phyloP scores from a whole-genome alignment of 2,888 invertebrate species.

The Cloeon dipterum region DNA sequence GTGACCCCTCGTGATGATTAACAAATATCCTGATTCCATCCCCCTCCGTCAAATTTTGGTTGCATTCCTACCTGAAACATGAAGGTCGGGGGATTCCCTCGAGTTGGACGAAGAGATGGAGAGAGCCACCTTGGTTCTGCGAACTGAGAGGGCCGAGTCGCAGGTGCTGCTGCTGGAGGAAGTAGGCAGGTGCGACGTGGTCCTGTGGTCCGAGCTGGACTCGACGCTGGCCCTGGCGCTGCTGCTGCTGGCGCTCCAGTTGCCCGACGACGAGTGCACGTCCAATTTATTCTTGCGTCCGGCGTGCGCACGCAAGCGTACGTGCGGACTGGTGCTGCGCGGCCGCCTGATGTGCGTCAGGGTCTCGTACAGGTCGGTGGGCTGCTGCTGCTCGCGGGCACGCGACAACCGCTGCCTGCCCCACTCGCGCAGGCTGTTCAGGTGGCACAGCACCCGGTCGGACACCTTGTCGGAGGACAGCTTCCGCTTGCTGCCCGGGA shows the following conservation, averaged over 20 bases:
- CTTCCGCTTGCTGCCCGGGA: background rate
- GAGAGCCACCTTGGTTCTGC: background rate
- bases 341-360: conserved; percentile 54
- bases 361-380: conserved; percentile 39
- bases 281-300: conserved; percentile 34
- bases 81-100: too few species aligned
- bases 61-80: too few species aligned
- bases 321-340: background rate
- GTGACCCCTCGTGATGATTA: too few species aligned
- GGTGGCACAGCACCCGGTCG: conserved; percentile 26
- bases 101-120: conserved; percentile 1
- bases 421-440: conserved; percentile 68
- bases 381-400: conserved; percentile 16
- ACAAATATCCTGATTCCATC: too few species aligned
- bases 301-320: background rate
- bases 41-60: too few species aligned
- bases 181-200: conserved; percentile 1
- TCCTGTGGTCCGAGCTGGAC: conserved; percentile 34
- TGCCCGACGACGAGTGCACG: conserved; percentile 67
- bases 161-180: conserved; percentile 1
- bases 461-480: background rate
- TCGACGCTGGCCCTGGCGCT: conserved; percentile 68
- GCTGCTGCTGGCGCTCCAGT: conserved; percentile 86
- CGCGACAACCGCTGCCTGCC: conserved; percentile 42
- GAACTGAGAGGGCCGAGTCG: background rate